Evolutionary conservation across 1,140 invertebrate species (phyloP).

Genomic region (Thalassaphorura encarpata): DNA sequence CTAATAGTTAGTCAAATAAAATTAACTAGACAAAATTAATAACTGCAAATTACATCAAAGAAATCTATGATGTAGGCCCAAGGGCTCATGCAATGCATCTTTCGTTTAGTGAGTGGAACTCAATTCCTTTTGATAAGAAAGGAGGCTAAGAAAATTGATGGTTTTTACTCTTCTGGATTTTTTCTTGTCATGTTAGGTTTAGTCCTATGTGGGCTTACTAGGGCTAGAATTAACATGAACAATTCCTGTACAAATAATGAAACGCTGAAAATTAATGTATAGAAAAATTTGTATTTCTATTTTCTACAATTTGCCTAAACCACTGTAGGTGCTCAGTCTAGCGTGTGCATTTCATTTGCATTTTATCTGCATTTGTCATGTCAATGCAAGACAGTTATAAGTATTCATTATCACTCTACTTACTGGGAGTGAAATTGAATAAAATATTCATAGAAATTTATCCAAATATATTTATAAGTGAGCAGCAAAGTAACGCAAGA

Average conservation of each 20-base stretch:
- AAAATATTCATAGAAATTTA: not conserved
- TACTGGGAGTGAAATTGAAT: not conserved
- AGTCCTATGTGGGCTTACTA: not conserved
- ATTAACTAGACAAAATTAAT: too few relatives aligned
- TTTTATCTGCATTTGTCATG: not conserved
- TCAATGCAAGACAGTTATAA: not conserved
- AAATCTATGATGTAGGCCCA: too few relatives aligned
- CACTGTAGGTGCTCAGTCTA: not conserved
- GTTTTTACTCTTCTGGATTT: not conserved
- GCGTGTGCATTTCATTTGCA: not conserved
- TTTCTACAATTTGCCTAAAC: not conserved
- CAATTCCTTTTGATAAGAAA: too few relatives aligned
- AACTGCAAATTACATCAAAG: too few relatives aligned
- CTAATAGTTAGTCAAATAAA: too few relatives aligned
- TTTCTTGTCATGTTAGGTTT: not conserved
- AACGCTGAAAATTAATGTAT: not conserved
- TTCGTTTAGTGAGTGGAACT: too few relatives aligned
- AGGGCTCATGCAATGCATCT: too few relatives aligned
- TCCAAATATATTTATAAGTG: too few relatives aligned
- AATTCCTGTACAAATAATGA: not conserved
- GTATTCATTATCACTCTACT: not conserved
- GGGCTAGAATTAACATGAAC: not conserved
- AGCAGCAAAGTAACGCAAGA: too few relatives aligned
- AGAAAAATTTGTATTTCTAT: not conserved
- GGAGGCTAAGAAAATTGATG: too few relatives aligned